Evolutionary conservation across 1,140 invertebrate genomes (phyloP).

Genomic region (Psilanteris sp.): DNA sequence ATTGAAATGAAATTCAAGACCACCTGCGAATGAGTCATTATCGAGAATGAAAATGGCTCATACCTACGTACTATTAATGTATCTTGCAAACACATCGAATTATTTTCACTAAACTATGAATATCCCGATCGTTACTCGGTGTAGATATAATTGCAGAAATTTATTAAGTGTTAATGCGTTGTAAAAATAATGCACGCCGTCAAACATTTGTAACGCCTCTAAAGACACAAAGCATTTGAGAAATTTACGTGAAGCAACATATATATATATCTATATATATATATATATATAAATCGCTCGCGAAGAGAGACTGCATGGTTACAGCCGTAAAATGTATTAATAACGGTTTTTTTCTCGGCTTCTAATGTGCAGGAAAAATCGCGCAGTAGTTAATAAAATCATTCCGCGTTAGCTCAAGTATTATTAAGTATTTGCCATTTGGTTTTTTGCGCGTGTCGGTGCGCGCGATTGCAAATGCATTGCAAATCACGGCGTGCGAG

Average conservation of each 20-base stretch:
- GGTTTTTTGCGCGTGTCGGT: conserved; percentile 6
- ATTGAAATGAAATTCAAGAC: too few relatives aligned
- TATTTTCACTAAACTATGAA: conserved; percentile 26
- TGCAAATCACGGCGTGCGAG: conserved; percentile 14
- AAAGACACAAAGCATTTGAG: conserved; percentile 51
- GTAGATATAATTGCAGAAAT: conserved; percentile 45
- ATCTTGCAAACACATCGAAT: conserved; percentile 17
- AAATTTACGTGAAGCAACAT: conserved; percentile 44
- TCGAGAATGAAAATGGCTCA: background rate
- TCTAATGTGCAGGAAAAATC: conserved; percentile 38
- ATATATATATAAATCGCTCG: too few relatives aligned
- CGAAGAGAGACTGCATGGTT: conserved; percentile 47
- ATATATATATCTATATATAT: too few relatives aligned
- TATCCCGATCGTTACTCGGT: conserved; percentile 26
- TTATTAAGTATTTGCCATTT: conserved; percentile 23
- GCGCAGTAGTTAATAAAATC: conserved; percentile 42
- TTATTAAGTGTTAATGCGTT: conserved; percentile 63
- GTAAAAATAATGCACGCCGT: conserved; percentile 53
- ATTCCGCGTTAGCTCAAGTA: conserved; percentile 10
- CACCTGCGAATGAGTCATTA: conserved; percentile 6
- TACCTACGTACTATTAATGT: conserved; percentile 15
- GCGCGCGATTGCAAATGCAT: conserved; percentile 10
- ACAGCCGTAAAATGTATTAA: conserved; percentile 45
- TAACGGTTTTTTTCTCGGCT: conserved; percentile 42
- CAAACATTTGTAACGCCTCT: conserved; percentile 32